Conservation (phyloP, 2,888 invertebrate genomes). For the Himalopsyche anomala region DNA sequence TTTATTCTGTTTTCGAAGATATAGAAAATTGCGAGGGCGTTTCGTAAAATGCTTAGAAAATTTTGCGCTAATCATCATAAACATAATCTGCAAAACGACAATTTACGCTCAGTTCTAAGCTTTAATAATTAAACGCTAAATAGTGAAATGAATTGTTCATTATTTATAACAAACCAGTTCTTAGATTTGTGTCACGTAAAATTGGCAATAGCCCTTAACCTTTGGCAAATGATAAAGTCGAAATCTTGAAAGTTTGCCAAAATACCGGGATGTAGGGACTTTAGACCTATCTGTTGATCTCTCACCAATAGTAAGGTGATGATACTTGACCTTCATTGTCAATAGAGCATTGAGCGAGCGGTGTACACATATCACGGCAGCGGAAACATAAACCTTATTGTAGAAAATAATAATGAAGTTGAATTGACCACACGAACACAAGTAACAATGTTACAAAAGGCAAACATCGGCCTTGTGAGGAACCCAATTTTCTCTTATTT, state of each 20-base stretch:
- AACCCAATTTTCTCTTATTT: too few relatives aligned
- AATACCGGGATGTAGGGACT: slow-evolving; percentile 38
- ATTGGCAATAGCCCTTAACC: slow-evolving; percentile 40
- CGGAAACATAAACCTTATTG: slow-evolving; percentile 35
- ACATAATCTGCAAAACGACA: neutral
- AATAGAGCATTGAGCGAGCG: neutral
- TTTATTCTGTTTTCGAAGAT: slow-evolving; percentile 6
- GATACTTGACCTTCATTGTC: slow-evolving; percentile 40
- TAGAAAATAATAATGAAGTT: slow-evolving; percentile 13
- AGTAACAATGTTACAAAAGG: neutral
- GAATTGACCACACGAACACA: neutral
- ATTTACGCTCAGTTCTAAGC: neutral
- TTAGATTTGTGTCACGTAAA: slow-evolving; percentile 21
- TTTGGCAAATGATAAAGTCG: slow-evolving; percentile 19
- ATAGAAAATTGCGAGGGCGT: neutral
- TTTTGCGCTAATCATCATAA: slow-evolving; percentile 6
- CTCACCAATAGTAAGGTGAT: slow-evolving; percentile 35
- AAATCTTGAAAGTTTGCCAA: slow-evolving; percentile 36
- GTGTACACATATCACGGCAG: slow-evolving; percentile 4
- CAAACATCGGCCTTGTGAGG: neutral
- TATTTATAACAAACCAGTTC: neutral
- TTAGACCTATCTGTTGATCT: slow-evolving; percentile 38
- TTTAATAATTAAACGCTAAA: neutral
- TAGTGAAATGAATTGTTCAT: neutral
- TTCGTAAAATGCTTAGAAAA: neutral